These are phyloP conservation scores for Drosophila silvestris DNA, from an alignment of 2,888 invertebrate species.

Conservation along the genomic window DNA sequence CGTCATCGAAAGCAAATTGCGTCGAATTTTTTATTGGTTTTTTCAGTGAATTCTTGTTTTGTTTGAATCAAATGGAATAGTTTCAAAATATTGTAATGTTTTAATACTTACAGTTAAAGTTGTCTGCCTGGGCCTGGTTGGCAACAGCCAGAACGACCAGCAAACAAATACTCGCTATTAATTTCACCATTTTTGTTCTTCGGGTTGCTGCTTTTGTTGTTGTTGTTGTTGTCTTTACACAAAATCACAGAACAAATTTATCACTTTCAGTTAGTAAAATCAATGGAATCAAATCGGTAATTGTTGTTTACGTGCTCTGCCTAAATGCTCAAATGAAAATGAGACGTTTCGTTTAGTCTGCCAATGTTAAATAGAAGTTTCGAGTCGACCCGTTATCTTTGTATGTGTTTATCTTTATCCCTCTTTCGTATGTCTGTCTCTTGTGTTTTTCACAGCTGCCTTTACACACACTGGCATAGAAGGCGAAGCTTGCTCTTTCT, in stretches of 20 bases:
- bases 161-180: slow-evolving; percentile 86
- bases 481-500: slow-evolving; percentile 87
- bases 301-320: slow-evolving; percentile 56
- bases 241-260: slow-evolving; percentile 80
- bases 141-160: slow-evolving; percentile 71
- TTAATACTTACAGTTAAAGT: slow-evolving; percentile 89
- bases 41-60: slow-evolving; percentile 46
- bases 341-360: slow-evolving; percentile 66
- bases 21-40: slow-evolving; percentile 67
- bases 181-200: slow-evolving; percentile 86
- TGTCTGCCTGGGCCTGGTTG: slow-evolving; percentile 85
- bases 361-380: slow-evolving; percentile 77
- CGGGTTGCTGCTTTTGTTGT: slow-evolving; percentile 58
- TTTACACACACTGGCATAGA: slow-evolving; percentile 97
- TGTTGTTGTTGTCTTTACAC: slow-evolving; percentile 70
- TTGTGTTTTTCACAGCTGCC: slow-evolving; percentile 86
- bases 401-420: slow-evolving; percentile 17
- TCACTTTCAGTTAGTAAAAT: slow-evolving; percentile 65
- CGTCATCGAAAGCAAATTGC: slow-evolving; percentile 55
- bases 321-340: slow-evolving; percentile 82
- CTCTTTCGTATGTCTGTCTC: slow-evolving; percentile 22
- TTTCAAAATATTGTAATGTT: background rate
- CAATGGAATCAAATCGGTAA: slow-evolving; percentile 29
- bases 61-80: slow-evolving; percentile 10
- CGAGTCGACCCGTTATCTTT: slow-evolving; percentile 31